Evolutionary conservation across 2,797 vertebrate species (phyloP), one percentile per base, ranked within the genome.

Genomic region (Sitta carolinensis): DNA sequence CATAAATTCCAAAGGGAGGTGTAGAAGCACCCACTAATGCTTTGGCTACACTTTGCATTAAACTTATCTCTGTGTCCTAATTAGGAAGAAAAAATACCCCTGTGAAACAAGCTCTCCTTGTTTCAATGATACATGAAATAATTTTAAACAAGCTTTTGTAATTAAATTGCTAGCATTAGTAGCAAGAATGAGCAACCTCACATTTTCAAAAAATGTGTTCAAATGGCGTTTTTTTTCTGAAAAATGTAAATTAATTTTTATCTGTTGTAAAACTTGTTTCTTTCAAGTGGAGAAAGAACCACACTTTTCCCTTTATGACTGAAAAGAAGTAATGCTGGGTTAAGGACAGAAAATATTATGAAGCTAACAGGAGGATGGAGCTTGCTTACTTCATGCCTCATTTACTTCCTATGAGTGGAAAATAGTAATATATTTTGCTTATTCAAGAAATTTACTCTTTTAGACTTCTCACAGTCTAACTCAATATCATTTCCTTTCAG

Each of bases 61-160:
- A 61, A 48, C 94, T 93, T 54, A 34, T 48, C 32, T 97, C 95
- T 27, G 92, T 84, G 21, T 97, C 97, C 98, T 98, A 80, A 91
- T 87, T 84, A 75, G 54, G 66, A 68, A 84, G 52, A 52, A 51
- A 85, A 79, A 63, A 18, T 7, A 73, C 9, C 27, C 5, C 20
- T n/a, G 21, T n/a, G 22, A 90, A 82, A 25, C 17, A 85, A 82
- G 27, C 9, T 48, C 45, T 36, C 48, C 67, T 81, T 19, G 3
- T 54, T 87, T 74, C 34, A 79, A 25, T 34, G 47, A 63, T 27
- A 75, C 11, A 63, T 42, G 5, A 45, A 73, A 36, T 68, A 81
- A 25, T 78, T 85, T 48, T 32, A 84, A 91, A 69, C 15, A 47
- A 55, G 5, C 13, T 67, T 69, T 40, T 76, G 11, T 74, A 64